Base-by-base conservation (phyloP, 2,113 vertebrate genomes). In the Rhinolophus sinicus region DNA sequence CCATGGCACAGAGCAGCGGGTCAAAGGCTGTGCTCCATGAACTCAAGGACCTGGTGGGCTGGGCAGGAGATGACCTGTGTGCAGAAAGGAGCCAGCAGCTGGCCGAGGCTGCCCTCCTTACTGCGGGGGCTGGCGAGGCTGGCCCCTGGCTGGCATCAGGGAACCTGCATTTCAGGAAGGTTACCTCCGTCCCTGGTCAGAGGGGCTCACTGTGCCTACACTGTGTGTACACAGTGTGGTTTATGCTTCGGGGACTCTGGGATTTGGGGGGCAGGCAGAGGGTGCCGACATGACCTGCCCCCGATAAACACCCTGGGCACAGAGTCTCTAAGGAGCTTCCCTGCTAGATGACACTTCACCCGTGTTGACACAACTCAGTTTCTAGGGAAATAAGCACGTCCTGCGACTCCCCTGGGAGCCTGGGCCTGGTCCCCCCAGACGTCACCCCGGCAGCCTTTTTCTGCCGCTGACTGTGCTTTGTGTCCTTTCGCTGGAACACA, bases 301-400 rank as follows among this genome's bases (percentile, higher is more conserved):
- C 3, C 9, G 11, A 10, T 5, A 13, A 30, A 22, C 38, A 78
- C 10, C 6, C n/a, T n/a, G 28, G 26, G 26, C 0, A 0, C 50
- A 22, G 60, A 47, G 56, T 54, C 76, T 56, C 65, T 22, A 4
- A 8, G 0, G 33, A 26, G 40, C 28, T 6, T 72, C 62, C 40
- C 62, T 19, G 44, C 9, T 1, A 12, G 40, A 28, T 1, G 14
- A 30, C 44, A 35, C 16, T 1, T 30, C 40, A n/a, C 35, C 5
- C 0, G 1, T n/a, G n/a, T 14, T 13, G 28, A 24, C 67, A 65
- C 7, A 38, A 8, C 33, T 13, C 56, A 10, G 0, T 5, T 5
- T 38, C 64, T 4, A 6, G 77, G 52, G 50, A 22, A 3, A 3
- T 30, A 8, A 24, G 40, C 0, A 2, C 14, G 11, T 19, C 76